Conservation (phyloP, 2,113 vertebrate species). For the Nyctibius bracteatus region DNA sequence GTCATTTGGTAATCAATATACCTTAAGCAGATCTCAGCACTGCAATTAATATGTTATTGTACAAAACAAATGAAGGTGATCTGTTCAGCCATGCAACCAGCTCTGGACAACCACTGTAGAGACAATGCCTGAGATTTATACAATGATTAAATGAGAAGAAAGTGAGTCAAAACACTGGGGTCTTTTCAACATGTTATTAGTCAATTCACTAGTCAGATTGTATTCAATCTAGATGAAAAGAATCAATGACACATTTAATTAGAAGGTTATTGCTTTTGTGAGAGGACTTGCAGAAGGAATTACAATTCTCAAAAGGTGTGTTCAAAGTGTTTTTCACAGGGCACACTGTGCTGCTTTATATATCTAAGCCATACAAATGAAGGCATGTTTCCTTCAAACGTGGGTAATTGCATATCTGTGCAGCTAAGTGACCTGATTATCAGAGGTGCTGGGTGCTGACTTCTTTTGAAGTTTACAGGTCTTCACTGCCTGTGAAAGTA, state of each 20-base stretch:
- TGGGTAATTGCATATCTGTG: background rate
- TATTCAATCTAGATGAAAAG: conserved; percentile 9
- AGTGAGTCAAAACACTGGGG: background rate
- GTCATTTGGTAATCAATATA: conserved; percentile 36
- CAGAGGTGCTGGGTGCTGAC: background rate
- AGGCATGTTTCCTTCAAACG: background rate
- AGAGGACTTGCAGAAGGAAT: conserved; percentile 36
- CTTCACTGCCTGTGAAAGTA: background rate
- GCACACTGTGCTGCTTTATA: background rate
- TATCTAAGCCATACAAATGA: background rate
- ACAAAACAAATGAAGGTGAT: conserved; percentile 45
- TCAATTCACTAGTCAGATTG: background rate
- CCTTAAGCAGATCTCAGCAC: background rate
- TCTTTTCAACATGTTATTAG: conserved; percentile 13
- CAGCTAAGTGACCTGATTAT: background rate
- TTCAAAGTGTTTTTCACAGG: background rate
- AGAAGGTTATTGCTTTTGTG: conserved; percentile 41
- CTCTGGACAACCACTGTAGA: background rate
- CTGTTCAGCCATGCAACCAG: background rate
- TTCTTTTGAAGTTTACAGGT: background rate
- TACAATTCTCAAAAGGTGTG: background rate
- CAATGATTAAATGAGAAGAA: background rate
- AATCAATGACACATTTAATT: conserved; percentile 56
- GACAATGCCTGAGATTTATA: background rate
- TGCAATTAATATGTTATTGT: conserved; percentile 43